phyloP scores from a whole-genome alignment of 2,888 invertebrate genomes.

The Synergus japonicus region DNA sequence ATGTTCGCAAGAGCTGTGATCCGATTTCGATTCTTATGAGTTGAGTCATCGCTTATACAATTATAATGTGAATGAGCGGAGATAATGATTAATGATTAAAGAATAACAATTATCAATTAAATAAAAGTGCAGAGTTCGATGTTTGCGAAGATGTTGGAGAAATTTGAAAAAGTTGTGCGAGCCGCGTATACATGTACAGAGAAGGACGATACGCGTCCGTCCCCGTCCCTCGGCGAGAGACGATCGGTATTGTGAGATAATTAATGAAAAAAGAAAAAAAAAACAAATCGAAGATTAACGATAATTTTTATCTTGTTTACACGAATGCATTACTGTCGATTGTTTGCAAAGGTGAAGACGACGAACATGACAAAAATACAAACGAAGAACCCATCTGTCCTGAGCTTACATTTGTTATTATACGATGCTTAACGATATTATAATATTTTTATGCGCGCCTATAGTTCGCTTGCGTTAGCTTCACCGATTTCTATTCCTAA shows the following conservation, averaged over 20 bases:
- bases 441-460: slow-evolving; percentile 75
- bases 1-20: slow-evolving; percentile 69
- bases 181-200: slow-evolving; percentile 44
- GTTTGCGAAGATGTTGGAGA: slow-evolving; percentile 12
- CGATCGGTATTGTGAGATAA: slow-evolving; percentile 59
- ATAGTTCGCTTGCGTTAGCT: slow-evolving; percentile 70
- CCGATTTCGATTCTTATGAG: slow-evolving; percentile 57
- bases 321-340: slow-evolving; percentile 57
- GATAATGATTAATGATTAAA: slow-evolving; percentile 45
- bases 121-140: slow-evolving; percentile 3
- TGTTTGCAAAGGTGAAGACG: slow-evolving; percentile 55
- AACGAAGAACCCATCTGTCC: slow-evolving; percentile 68
- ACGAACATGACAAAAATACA: slow-evolving; percentile 51
- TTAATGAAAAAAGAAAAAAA: slow-evolving; percentile 49
- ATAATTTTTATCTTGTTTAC: slow-evolving; percentile 67
- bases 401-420: slow-evolving; percentile 77
- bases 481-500: slow-evolving; percentile 45
- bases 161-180: slow-evolving; percentile 19
- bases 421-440: slow-evolving; percentile 76
- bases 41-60: slow-evolving; percentile 40
- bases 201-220: slow-evolving; percentile 67
- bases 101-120: background rate
- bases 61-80: slow-evolving; percentile 49
- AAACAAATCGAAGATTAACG: slow-evolving; percentile 55
- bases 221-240: slow-evolving; percentile 62